Evolutionary conservation across 2,888 invertebrate genomes (phyloP).

Genomic region (Strigamia maritima): DNA sequence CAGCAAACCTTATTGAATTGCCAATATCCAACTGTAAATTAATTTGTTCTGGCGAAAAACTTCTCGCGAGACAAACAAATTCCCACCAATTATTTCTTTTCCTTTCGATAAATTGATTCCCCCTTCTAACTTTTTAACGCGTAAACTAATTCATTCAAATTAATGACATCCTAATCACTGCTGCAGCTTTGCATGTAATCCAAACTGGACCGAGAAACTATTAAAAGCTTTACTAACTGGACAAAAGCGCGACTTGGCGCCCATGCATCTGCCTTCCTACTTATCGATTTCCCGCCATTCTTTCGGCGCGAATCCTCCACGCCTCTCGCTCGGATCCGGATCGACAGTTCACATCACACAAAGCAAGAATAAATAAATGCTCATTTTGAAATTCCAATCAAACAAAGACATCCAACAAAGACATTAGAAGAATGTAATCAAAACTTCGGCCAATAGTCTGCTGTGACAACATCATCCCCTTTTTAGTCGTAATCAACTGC

Average conservation of each 20-base stretch:
- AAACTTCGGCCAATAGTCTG: background rate
- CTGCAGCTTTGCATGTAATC: slow-evolving; percentile 11
- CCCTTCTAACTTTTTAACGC: background rate
- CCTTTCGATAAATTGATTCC: no score
- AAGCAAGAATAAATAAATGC: slow-evolving; percentile 5
- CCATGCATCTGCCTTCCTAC: background rate
- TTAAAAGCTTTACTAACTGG: background rate
- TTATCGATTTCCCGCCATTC: slow-evolving; percentile 11
- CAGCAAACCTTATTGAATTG: background rate
- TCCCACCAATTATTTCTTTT: no score
- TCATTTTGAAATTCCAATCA: slow-evolving; percentile 6
- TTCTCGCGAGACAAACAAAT: no score
- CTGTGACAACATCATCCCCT: background rate
- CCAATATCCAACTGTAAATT: background rate
- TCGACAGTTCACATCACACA: background rate
- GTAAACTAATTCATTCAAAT: background rate
- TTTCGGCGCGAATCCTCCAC: background rate
- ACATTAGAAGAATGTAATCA: background rate
- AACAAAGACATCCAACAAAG: background rate
- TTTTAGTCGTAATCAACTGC: no score
- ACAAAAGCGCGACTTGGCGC: background rate
- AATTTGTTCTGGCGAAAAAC: background rate
- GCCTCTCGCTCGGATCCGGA: no score
- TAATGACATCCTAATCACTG: slow-evolving; percentile 1
- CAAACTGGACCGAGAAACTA: slow-evolving; percentile 12